Evolutionary conservation across 2,888 invertebrate genomes (phyloP).

Genomic region (Drosophila bunnanda): DNA sequence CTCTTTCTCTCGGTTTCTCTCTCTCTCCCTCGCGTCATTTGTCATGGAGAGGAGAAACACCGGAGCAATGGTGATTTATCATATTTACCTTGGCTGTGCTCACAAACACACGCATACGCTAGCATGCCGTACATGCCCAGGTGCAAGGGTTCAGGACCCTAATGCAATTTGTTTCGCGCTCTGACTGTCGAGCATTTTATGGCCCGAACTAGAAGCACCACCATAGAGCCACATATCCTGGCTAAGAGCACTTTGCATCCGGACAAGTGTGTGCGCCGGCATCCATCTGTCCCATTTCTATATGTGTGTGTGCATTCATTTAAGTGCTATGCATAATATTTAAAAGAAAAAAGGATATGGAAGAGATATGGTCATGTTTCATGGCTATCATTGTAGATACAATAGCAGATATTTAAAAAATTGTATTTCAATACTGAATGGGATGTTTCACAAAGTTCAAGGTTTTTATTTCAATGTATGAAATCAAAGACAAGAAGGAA

Average conservation of each 20-base stretch:
- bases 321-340: slow-evolving; percentile 67
- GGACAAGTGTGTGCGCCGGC: slow-evolving; percentile 10
- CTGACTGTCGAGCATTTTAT: slow-evolving; percentile 67
- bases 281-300: slow-evolving; percentile 7
- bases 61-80: slow-evolving; percentile 71
- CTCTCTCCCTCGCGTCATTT: slow-evolving; percentile 62
- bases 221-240: slow-evolving; percentile 23
- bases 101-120: slow-evolving; percentile 13
- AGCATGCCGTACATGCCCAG: slow-evolving; percentile 48
- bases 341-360: slow-evolving; percentile 26
- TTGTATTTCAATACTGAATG: slow-evolving; percentile 3
- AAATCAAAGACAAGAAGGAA: background rate
- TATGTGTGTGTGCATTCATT: slow-evolving; percentile 46
- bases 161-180: slow-evolving; percentile 75
- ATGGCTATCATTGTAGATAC: slow-evolving; percentile 7
- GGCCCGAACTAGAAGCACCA: slow-evolving; percentile 48
- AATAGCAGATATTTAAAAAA: background rate
- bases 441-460: slow-evolving; percentile 14
- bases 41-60: slow-evolving; percentile 65
- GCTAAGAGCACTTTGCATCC: slow-evolving; percentile 24
- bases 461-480: background rate
- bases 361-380: slow-evolving; percentile 17
- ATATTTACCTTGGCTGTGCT: slow-evolving; percentile 66
- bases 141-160: slow-evolving; percentile 73
- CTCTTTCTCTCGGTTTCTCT: slow-evolving; percentile 5